A percentile compares a stretch with the other conserved stretches of the same genome.
phyloP scores from a whole-genome alignment of 2,797 vertebrate genomes.

The Enteromius afrohamiltoni region DNA sequence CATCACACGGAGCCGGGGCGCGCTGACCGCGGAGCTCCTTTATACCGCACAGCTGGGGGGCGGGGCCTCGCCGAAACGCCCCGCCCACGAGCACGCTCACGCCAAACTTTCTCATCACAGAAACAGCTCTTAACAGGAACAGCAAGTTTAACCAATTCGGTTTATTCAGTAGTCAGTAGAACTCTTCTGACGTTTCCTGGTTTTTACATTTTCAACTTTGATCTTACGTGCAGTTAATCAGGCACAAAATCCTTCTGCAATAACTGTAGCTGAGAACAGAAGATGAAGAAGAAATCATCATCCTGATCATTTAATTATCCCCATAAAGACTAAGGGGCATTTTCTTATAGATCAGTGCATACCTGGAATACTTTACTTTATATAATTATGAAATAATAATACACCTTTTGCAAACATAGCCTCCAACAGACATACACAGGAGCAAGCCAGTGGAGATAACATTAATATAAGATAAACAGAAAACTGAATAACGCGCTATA shows the following conservation, averaged over 20 bases:
- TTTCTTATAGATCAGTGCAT: no score
- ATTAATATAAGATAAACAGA: background rate
- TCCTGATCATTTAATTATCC: background rate
- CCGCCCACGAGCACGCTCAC: background rate
- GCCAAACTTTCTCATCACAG: no score
- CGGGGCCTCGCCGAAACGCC: conserved; percentile 37
- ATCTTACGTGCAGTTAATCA: background rate
- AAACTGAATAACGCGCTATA: background rate
- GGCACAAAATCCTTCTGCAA: background rate
- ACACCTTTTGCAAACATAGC: no score
- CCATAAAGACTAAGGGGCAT: background rate
- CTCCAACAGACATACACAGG: no score
- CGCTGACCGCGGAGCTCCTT: conserved; percentile 47
- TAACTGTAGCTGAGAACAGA: background rate
- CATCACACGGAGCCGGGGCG: background rate
- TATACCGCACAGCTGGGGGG: conserved; percentile 58
- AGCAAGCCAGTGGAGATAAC: background rate
- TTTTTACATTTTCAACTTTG: background rate
- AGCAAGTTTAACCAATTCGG: background rate
- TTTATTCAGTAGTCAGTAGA: background rate
- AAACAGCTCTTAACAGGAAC: background rate
- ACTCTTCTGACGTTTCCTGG: background rate
- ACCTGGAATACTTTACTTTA: no score
- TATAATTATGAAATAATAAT: no score
- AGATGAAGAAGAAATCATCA: background rate